phyloP scores from a whole-genome alignment of 2,113 vertebrate species.

The Aspidoscelis tigris region DNA sequence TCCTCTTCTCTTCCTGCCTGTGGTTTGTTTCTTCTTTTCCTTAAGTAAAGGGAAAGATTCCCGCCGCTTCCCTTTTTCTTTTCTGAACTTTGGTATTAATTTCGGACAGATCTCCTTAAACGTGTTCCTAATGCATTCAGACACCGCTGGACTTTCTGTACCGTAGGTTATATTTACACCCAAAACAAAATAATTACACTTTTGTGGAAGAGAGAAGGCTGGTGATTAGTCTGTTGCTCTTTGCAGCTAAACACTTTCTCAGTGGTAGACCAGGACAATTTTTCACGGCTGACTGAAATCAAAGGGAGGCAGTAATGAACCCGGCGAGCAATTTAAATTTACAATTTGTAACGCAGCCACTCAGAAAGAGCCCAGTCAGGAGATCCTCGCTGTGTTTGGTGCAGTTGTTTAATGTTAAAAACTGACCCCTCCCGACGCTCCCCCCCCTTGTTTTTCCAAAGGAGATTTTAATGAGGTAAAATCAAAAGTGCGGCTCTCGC shows the following conservation, averaged over 20 bases:
- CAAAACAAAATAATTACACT: conserved; percentile 85
- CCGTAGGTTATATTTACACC: conserved; percentile 82
- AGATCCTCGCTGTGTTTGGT: conserved; percentile 73
- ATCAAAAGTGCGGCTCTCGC: neutral
- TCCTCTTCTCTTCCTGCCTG: too few relatives aligned
- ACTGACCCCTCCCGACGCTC: conserved; percentile 55
- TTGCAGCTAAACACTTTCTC: conserved; percentile 82
- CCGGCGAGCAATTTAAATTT: conserved; percentile 87
- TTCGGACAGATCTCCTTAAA: conserved; percentile 61
- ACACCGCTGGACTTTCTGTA: conserved; percentile 68
- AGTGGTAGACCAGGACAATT: conserved; percentile 86
- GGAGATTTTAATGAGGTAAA: conserved; percentile 43
- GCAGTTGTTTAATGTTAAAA: conserved; percentile 87
- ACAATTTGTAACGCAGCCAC: conserved; percentile 87
- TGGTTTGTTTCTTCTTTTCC: too few relatives aligned
- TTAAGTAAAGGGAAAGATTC: conserved; percentile 30
- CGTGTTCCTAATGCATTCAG: conserved; percentile 61
- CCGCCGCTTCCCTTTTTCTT: conserved; percentile 48
- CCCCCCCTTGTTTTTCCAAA: conserved; percentile 37
- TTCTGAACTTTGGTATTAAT: conserved; percentile 63
- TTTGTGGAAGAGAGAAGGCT: conserved; percentile 79
- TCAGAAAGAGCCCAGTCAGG: conserved; percentile 78
- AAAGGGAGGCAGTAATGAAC: conserved; percentile 86
- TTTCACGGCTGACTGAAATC: conserved; percentile 87
- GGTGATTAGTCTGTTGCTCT: conserved; percentile 80